Conservation (phyloP, 2,888 invertebrate species). For the Osmoderma eremita region DNA sequence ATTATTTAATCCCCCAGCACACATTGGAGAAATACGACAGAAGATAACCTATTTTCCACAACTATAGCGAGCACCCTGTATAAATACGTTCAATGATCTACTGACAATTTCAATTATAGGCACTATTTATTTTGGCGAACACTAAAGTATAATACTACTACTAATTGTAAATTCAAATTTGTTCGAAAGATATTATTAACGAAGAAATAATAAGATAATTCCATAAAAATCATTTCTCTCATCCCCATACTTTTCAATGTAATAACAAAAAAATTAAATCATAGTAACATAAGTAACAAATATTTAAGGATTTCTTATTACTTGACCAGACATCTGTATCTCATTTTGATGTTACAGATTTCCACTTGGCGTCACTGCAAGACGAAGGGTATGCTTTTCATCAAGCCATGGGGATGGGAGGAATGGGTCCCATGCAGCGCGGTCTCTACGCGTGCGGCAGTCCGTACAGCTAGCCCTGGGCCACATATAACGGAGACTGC, state of each 20-base stretch:
- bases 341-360: conserved; percentile 63
- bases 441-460: conserved; percentile 66
- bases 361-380: conserved; percentile 66
- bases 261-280: background rate
- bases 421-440: conserved; percentile 66
- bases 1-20: too few relatives aligned
- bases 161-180: too few relatives aligned
- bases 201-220: background rate
- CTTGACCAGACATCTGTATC: conserved; percentile 39
- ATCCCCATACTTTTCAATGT: conserved; percentile 39
- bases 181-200: background rate
- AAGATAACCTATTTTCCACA: too few relatives aligned
- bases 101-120: too few relatives aligned
- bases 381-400: conserved; percentile 67
- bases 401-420: conserved; percentile 67
- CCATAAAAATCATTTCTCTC: conserved; percentile 29
- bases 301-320: conserved; percentile 8
- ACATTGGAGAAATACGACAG: too few relatives aligned
- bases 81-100: too few relatives aligned
- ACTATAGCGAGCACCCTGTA: too few relatives aligned
- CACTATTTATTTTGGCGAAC: too few relatives aligned
- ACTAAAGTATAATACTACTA: too few relatives aligned
- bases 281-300: conserved; percentile 6
- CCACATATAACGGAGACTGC: conserved; percentile 66
- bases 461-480: conserved; percentile 67